phyloP scores from a whole-genome alignment of 2,888 invertebrate genomes.

The Griposia aprilina region DNA sequence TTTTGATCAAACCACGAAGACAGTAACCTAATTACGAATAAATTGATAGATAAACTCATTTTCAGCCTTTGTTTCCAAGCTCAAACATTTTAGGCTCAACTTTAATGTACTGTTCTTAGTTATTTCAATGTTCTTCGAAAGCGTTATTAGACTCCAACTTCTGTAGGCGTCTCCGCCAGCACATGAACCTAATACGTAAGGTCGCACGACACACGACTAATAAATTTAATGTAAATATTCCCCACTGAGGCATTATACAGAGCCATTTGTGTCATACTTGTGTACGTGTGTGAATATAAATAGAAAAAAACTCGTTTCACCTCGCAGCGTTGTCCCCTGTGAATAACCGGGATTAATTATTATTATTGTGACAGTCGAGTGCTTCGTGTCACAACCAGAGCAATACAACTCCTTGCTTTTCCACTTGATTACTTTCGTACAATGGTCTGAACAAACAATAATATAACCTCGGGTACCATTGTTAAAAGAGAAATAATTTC shows the following conservation, averaged over 20 bases:
- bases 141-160: slow-evolving; percentile 34
- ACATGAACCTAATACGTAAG: slow-evolving; percentile 38
- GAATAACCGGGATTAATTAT: slow-evolving; percentile 70
- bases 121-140: slow-evolving; percentile 31
- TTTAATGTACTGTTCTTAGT: slow-evolving; percentile 39
- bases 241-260: slow-evolving; percentile 53
- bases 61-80: slow-evolving; percentile 42
- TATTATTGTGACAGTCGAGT: slow-evolving; percentile 70
- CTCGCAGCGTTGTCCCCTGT: slow-evolving; percentile 58
- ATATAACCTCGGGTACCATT: slow-evolving; percentile 77
- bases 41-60: slow-evolving; percentile 61
- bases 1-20: slow-evolving; percentile 59
- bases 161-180: slow-evolving; percentile 15
- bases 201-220: slow-evolving; percentile 45
- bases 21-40: slow-evolving; percentile 60
- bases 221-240: slow-evolving; percentile 60
- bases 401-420: slow-evolving; percentile 78
- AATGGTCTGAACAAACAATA: slow-evolving; percentile 80
- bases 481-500: slow-evolving; percentile 73
- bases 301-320: slow-evolving; percentile 54
- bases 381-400: slow-evolving; percentile 72
- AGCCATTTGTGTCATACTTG: slow-evolving; percentile 47
- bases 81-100: slow-evolving; percentile 44
- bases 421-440: slow-evolving; percentile 80
- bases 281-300: slow-evolving; percentile 47